Conservation (phyloP, 2,888 invertebrate species). For the Euspilapteryx auroguttella region DNA sequence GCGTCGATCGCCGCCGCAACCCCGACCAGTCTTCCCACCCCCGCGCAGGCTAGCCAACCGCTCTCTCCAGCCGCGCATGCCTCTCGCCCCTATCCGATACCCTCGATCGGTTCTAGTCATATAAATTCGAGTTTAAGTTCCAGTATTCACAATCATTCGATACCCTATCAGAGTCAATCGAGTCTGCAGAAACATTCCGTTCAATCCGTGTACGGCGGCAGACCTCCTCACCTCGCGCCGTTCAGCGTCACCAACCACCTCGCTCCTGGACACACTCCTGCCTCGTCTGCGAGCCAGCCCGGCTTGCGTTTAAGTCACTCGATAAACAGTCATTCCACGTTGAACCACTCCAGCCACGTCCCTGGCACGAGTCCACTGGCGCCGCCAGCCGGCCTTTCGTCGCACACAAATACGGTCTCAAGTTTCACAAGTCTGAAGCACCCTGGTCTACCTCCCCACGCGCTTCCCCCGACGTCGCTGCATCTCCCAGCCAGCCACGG, state of each 20-base stretch:
- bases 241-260: conserved; percentile 41
- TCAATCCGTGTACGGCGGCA: conserved; percentile 34
- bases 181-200: conserved; percentile 55
- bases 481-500: neutral
- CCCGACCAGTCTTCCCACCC: conserved; percentile 42
- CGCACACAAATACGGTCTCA: conserved; percentile 3
- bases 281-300: conserved; percentile 31
- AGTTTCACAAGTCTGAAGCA: neutral
- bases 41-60: no score
- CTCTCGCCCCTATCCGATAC: conserved; percentile 38
- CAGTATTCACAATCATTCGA: conserved; percentile 43
- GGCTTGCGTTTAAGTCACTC: conserved; percentile 36
- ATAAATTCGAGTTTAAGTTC: conserved; percentile 48
- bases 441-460: neutral
- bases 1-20: conserved; percentile 23
- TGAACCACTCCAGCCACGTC: conserved; percentile 30
- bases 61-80: conserved; percentile 32
- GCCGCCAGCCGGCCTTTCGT: conserved; percentile 28
- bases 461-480: neutral
- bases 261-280: conserved; percentile 61
- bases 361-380: conserved; percentile 23
- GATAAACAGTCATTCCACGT: conserved; percentile 37
- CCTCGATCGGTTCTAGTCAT: conserved; percentile 55
- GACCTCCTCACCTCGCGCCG: conserved; percentile 42
- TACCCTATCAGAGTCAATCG: conserved; percentile 46